phyloP scores from a whole-genome alignment of 2,113 vertebrate genomes.

The Plestiodon gilberti region DNA sequence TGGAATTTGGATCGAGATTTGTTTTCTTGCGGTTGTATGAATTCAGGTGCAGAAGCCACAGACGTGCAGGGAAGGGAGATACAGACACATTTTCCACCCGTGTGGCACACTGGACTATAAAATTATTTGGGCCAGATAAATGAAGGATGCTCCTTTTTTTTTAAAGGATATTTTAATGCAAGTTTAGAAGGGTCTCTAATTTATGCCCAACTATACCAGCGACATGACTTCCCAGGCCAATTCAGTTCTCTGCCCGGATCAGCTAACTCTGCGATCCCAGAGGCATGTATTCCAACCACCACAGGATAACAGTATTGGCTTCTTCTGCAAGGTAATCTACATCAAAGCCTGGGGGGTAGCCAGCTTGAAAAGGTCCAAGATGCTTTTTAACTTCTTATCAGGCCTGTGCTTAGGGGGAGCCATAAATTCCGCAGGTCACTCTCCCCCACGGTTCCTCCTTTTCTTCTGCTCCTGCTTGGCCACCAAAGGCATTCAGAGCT shows the following conservation, averaged over 20 bases:
- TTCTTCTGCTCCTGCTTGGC: constrained; percentile 41
- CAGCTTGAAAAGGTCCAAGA: constrained; percentile 79
- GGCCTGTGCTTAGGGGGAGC: constrained; percentile 76
- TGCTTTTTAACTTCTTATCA: constrained; percentile 79
- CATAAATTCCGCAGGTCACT: constrained; percentile 81
- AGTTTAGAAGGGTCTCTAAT: not conserved
- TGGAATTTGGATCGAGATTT: not conserved
- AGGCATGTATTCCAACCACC: constrained; percentile 66
- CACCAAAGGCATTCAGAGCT: constrained; percentile 49
- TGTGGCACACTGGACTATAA: not conserved
- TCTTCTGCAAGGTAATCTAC: constrained; percentile 72
- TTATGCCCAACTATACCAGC: not conserved
- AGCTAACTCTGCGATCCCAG: constrained; percentile 21
- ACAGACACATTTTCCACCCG: not conserved
- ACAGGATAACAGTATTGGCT: constrained; percentile 72
- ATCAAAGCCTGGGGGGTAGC: constrained; percentile 79
- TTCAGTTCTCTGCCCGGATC: not conserved
- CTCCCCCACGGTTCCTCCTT: constrained; percentile 64
- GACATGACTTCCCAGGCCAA: not conserved
- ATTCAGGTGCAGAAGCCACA: not conserved
- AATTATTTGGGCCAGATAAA: not conserved
- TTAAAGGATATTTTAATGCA: not conserved
- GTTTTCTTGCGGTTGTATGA: not conserved
- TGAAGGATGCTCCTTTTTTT: not conserved
- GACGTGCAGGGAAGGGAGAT: not conserved